phyloP scores from a whole-genome alignment of 1,140 invertebrate genomes.

The Drosophila auraria region DNA sequence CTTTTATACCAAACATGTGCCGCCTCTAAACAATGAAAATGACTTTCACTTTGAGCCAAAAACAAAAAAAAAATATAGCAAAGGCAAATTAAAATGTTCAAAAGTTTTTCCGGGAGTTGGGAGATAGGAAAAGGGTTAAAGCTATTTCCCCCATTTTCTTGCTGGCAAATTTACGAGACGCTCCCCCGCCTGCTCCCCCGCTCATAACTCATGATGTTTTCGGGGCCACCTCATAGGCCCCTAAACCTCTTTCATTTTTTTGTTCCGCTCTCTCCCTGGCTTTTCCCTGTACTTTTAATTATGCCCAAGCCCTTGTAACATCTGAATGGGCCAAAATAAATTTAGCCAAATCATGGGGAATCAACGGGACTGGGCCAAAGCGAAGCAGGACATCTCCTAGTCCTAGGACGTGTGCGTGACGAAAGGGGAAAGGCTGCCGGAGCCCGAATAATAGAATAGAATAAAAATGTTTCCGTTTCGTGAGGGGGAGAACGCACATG shows the following conservation, averaged over 20 bases:
- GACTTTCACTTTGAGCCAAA: constrained; percentile 59
- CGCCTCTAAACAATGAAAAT: constrained; percentile 66
- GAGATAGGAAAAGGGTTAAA: constrained; percentile 9
- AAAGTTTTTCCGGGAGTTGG: constrained; percentile 31
- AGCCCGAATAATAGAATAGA: constrained; percentile 37
- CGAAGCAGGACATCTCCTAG: constrained; percentile 5
- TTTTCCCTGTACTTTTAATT: constrained; percentile 48
- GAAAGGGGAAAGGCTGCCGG: constrained; percentile 15
- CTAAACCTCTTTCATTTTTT: constrained; percentile 10
- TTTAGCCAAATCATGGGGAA: constrained; percentile 53
- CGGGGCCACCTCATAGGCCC: constrained; percentile 22
- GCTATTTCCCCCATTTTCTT: constrained; percentile 24
- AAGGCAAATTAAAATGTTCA: constrained; percentile 47
- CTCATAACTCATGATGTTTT: constrained; percentile 50
- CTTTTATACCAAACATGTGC: constrained; percentile 60
- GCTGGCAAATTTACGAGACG: constrained; percentile 24
- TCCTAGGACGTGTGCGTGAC: constrained; percentile 50
- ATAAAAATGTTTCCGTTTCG: constrained; percentile 14
- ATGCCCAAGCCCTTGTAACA: constrained; percentile 28
- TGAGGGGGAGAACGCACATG: constrained; percentile 11
- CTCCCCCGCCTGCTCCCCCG: background rate
- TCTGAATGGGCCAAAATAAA: constrained; percentile 38
- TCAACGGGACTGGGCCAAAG: constrained; percentile 30
- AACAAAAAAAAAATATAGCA: constrained; percentile 14
- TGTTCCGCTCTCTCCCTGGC: constrained; percentile 19